Conservation (phyloP, 1,140 invertebrate genomes). For the Formica exsecta region DNA sequence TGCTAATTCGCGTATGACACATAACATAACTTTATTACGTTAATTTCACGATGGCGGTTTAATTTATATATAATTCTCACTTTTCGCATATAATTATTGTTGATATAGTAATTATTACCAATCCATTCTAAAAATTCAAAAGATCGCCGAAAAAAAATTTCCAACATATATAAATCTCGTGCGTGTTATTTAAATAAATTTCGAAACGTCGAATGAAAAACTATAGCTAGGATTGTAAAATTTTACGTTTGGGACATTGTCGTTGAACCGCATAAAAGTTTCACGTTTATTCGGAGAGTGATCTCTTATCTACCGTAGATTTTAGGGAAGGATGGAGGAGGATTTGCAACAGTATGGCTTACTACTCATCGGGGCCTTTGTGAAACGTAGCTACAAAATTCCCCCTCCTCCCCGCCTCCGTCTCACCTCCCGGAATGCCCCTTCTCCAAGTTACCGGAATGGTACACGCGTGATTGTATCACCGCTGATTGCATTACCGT, state of each 20-base stretch:
- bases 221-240: not conserved
- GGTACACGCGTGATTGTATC: slow-evolving; percentile 66
- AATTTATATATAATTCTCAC: slow-evolving; percentile 2
- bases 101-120: too few species aligned
- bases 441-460: slow-evolving; percentile 18
- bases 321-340: not conserved
- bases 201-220: not conserved
- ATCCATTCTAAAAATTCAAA: too few species aligned
- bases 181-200: not conserved
- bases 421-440: not conserved
- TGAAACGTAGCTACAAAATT: slow-evolving; percentile 29
- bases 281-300: not conserved
- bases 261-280: not conserved
- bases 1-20: not conserved
- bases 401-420: not conserved
- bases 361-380: slow-evolving; percentile 47
- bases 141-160: not conserved
- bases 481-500: slow-evolving; percentile 69
- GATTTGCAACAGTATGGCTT: not conserved
- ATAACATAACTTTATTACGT: not conserved
- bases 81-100: too few species aligned
- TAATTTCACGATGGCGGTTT: not conserved
- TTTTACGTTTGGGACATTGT: not conserved
- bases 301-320: not conserved
- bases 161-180: too few species aligned